These are phyloP conservation scores for Epinephelus coioides DNA, from an alignment of 2,797 vertebrate species.

Conservation along the genomic window DNA sequence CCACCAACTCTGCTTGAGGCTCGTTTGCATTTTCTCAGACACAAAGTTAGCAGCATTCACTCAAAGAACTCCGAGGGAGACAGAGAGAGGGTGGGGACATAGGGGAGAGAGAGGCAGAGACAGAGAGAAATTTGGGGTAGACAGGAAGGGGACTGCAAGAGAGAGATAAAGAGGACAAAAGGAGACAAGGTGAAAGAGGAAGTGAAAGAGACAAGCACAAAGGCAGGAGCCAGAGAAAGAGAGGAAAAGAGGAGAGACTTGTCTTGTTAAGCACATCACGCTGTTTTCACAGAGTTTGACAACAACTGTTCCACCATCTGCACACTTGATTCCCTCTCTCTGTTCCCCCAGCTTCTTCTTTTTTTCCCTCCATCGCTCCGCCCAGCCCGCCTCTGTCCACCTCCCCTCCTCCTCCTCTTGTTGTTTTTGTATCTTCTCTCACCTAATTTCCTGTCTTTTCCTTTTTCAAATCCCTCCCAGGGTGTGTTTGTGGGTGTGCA, in stretches of 20 bases:
- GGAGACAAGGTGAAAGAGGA: constrained; percentile 2
- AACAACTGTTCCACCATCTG: constrained; percentile 61
- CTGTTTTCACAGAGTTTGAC: constrained; percentile 42
- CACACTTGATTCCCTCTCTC: constrained; percentile 24
- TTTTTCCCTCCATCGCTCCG: not conserved
- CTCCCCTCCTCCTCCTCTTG: not conserved
- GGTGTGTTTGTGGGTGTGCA: not conserved
- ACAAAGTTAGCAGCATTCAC: constrained; percentile 13
- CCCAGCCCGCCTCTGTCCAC: not conserved
- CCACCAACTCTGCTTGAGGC: not conserved
- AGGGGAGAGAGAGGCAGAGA: not conserved
- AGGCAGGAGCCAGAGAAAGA: not conserved
- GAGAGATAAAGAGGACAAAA: constrained; percentile 6
- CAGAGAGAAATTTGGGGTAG: not conserved
- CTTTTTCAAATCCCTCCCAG: not conserved
- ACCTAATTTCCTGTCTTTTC: not conserved
- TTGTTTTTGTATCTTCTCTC: not conserved
- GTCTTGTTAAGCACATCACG: constrained; percentile 37
- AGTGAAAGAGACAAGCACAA: not conserved
- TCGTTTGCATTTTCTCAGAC: constrained; percentile 38
- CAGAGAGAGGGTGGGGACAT: not conserved
- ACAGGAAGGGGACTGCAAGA: constrained; percentile 1
- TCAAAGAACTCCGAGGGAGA: not conserved
- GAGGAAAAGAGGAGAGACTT: constrained; percentile 5
- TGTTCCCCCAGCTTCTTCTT: not conserved